Conservation (phyloP, 2,797 vertebrate species). For the Myotis myotis region DNA sequence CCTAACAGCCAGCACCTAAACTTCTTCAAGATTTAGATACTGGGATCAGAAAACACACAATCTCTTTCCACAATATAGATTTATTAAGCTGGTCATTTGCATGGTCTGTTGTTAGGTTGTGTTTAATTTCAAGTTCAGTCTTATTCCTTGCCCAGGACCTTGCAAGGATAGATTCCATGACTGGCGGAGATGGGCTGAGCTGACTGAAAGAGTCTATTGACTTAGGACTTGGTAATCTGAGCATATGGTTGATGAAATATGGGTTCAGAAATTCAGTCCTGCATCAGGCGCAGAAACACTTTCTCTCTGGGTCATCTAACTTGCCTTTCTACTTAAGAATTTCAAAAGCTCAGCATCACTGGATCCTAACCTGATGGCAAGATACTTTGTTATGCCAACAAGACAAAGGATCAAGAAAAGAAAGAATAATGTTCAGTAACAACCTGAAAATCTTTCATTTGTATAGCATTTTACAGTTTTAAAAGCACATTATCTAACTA, state of each 20-base stretch:
- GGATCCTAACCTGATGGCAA: slow-evolving; percentile 7
- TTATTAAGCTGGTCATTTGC: neutral
- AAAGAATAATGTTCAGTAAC: neutral
- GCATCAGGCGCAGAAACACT: neutral
- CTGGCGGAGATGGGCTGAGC: neutral
- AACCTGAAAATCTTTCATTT: neutral
- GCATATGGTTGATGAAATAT: neutral
- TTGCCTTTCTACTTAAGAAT: slow-evolving; percentile 26
- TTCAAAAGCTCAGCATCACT: slow-evolving; percentile 37
- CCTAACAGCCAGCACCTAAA: neutral
- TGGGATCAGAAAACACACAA: neutral
- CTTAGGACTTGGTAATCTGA: neutral
- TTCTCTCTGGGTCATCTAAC: neutral
- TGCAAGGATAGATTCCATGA: neutral
- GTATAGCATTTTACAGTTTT: neutral
- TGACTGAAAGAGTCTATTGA: neutral
- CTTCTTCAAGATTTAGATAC: neutral
- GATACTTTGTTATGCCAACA: slow-evolving; percentile 5
- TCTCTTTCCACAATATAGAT: neutral
- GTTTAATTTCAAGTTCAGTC: neutral
- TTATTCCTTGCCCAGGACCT: neutral
- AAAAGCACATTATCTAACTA: neutral
- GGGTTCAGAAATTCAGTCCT: slow-evolving; percentile 25
- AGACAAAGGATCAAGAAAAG: slow-evolving; percentile 18
- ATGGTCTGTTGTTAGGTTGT: neutral